Base-by-base conservation (phyloP, 2,888 invertebrate species). In the Myathropa florea region DNA sequence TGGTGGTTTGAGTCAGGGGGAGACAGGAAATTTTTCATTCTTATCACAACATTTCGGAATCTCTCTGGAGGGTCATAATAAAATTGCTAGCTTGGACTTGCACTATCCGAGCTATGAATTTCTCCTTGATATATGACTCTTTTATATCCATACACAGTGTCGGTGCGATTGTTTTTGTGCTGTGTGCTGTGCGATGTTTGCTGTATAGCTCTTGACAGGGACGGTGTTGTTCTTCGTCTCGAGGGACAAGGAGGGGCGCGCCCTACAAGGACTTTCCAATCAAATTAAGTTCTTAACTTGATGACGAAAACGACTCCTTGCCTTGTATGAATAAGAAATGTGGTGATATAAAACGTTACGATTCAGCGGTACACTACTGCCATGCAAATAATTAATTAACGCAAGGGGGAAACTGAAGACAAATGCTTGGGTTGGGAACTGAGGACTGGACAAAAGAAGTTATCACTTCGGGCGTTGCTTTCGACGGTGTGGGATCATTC, bases 21-120 rank as follows among this genome's bases (percentile, higher is more conserved):
- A 24, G 61, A 33, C 55, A 53, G 76, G 72, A 65, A 68, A 73
- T 82, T 82, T 72, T 85, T 85, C 85, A 85, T 82, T 77, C 85
- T 85, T 85, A 85, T 85, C 85, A 76, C 72, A 82, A 82, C 24
- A 75, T 82, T 77, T 82, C 72, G 39, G 77, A 70, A 36, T 55
- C 81, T 72, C 82, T 80, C 71, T 67, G 53, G 78, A 79, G 85
- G 67, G 82, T 36, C 68, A 72, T 73, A 59, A 68, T 68, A 77
- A 82, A 68, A 73, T 60, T 77, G 36, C 81, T 61, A 81, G 77
- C 68, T 36, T 70, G 72, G 72, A 28, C 61, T 63, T 73, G 55
- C 61, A 68, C 65, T 71, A 33, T 79, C 65, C 64, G 46, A 30
- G 57, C 55, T 61, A 68, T 68, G 84, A 76, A 72, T 80, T 64